Evolutionary conservation across 2,113 vertebrate species (phyloP), one percentile per base, ranked within the genome.

Genomic region (Ardeotis arabs): DNA sequence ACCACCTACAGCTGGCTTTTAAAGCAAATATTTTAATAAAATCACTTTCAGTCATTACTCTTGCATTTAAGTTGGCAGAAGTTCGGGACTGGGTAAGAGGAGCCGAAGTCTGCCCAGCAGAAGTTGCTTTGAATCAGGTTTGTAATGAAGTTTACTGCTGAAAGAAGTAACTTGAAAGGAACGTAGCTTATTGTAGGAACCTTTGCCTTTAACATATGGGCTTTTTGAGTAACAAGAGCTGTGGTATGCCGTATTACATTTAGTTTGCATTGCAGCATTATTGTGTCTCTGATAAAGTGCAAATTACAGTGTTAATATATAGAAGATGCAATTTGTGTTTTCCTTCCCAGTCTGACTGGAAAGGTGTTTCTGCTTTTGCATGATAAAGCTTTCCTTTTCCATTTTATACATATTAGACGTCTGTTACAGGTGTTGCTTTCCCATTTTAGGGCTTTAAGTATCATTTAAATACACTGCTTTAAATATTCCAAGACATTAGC

Each of bases 121-220:
- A 91, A 91, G 29, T 77, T 96, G n/a, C 62, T 80, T 76, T 94
- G 66, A 87, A 94, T 75, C 90, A 96, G 96, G 89, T 97, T 96
- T 68, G 93, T 97, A 81, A 85, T 58, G 50, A 89, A 63, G 31
- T 80, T 93, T 70, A 27, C 50, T 72, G 68, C 64, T 93, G 29
- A 91, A 83, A 84, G 50, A 53, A 44, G 35, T 78, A 82, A 73
- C 31, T 29, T 86, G 74, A 82, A 86, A 89, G 14, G 33, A 90
- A 9, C 1, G 0, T 49, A 35, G 37, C 13, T 77, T 96, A 28
- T 49, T 2, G 3, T 27, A 41, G 64, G 69, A 67, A 84, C 59
- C 14, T 20, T 44, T 76, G 70, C 62, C 29, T 94, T 82, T 92
- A 93, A 50, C 41, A 8, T 86, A 20, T 7, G n/a, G 87, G 60